Conservation (phyloP, 1,140 invertebrate genomes). For the Drosophila littoralis region DNA sequence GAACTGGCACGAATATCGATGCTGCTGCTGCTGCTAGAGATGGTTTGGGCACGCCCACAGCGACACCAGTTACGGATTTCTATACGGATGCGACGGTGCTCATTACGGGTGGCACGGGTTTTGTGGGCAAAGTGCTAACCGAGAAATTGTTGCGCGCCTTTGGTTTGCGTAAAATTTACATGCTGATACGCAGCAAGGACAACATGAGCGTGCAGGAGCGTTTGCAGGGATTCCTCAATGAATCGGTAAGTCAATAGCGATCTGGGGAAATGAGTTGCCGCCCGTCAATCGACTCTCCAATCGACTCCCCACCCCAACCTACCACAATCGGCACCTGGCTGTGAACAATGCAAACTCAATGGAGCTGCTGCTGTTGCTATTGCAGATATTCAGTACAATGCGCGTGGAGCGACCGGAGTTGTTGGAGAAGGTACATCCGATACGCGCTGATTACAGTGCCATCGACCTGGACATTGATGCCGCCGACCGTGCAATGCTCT, state of each 20-base stretch:
- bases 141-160: slow-evolving; percentile 94
- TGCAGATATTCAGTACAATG: slow-evolving; percentile 89
- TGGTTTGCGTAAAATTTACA: slow-evolving; percentile 90
- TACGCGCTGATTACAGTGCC: slow-evolving; percentile 93
- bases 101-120: slow-evolving; percentile 91
- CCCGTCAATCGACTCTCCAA: slow-evolving; percentile 19
- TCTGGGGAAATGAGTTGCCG: slow-evolving; percentile 34
- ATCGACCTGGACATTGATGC: slow-evolving; percentile 90
- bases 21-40: slow-evolving; percentile 5
- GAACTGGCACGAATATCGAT: slow-evolving; percentile 19
- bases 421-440: slow-evolving; percentile 90
- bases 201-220: slow-evolving; percentile 88
- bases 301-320: neutral
- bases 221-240: slow-evolving; percentile 87
- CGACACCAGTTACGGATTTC: slow-evolving; percentile 79
- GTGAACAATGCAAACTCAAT: slow-evolving; percentile 50
- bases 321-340: neutral
- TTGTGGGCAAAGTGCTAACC: slow-evolving; percentile 94
- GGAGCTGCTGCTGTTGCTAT: slow-evolving; percentile 11
- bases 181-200: slow-evolving; percentile 92
- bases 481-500: slow-evolving; percentile 75
- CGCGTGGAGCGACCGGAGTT: slow-evolving; percentile 86
- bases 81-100: slow-evolving; percentile 85
- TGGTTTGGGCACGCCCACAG: slow-evolving; percentile 17
- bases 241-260: slow-evolving; percentile 85